Percentiles rank a stretch among this genome's conserved stretches.
These are phyloP conservation scores for Tangara arthus DNA, from an alignment of 2,797 vertebrate species.

Conservation along the genomic window DNA sequence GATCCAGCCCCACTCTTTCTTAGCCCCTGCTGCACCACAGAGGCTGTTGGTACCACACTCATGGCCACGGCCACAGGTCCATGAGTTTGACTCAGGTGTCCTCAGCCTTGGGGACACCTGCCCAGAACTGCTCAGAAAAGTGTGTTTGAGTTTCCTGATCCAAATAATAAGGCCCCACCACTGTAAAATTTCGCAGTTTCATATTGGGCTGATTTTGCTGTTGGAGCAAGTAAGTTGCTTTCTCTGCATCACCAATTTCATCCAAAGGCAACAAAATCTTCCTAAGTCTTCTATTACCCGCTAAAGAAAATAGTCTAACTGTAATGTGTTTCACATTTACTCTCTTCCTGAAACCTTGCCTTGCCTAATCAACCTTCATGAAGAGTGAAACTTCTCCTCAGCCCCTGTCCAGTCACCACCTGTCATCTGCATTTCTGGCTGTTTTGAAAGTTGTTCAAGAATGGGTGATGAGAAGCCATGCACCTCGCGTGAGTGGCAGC, in stretches of 20 bases:
- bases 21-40: background rate
- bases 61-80: accelerated
- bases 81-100: background rate
- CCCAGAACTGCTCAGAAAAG: background rate
- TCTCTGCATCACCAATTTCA: background rate
- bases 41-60: background rate
- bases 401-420: background rate
- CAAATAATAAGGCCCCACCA: background rate
- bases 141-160: background rate
- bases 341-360: background rate
- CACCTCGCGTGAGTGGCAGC: accelerated
- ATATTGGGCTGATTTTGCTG: background rate
- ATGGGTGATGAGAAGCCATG: accelerated
- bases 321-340: background rate
- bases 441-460: background rate
- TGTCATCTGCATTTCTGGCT: background rate
- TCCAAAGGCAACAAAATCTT: background rate
- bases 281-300: background rate
- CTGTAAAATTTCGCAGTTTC: background rate
- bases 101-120: background rate
- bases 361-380: background rate
- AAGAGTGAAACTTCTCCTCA: background rate
- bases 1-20: background rate
- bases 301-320: background rate
- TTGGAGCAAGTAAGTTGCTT: background rate